Base-by-base conservation (phyloP, 1,140 invertebrate genomes). In the Drosophila murphyi region DNA sequence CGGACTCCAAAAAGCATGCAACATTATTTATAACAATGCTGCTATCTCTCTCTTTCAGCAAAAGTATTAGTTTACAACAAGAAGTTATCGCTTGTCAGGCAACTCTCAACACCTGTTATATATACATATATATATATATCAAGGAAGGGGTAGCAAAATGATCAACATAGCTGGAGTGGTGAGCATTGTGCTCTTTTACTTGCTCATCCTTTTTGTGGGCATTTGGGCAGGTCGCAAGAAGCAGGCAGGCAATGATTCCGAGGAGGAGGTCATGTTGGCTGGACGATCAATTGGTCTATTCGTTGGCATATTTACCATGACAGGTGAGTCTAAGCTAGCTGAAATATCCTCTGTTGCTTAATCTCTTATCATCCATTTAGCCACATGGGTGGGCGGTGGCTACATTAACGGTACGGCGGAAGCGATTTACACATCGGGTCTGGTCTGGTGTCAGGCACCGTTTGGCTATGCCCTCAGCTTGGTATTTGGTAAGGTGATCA, bases 371-470 rank as follows among this genome's bases (percentile, higher is more conserved):
- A 29, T 34, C 6, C 50, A 8, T 35, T 76, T 92, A 96, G 98
- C 98, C 20, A 99, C 98, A 20, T 99, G 98, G 98, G 98, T 99
- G 10, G 98, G 98, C 63, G 98, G 98, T 39, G 98, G 98, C 35
- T 99, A 99, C 94, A 99, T 99, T 91, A 99, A 99, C 92, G 98
- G 98, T 72, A 99, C 98, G 52, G 98, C 98, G 2, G 98, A 99
- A 93, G 97, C 96, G 3, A 97, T 99, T 75, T 99, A 98, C 93
- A 98, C 96, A 10, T 95, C 94, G 57, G 98, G 98, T 0, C 93
- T 99, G 69, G 95, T 99, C 2, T 99, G 98, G 97, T 99, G 98
- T 92, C 98, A 99, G 93, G 98, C 98, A 41, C 98, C 98, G 0
- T 97, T 99, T 92, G 98, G 98, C 70, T 99, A 99, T 93, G 97